Conservation (phyloP, 2,113 vertebrate genomes). For the Equus przewalskii region DNA sequence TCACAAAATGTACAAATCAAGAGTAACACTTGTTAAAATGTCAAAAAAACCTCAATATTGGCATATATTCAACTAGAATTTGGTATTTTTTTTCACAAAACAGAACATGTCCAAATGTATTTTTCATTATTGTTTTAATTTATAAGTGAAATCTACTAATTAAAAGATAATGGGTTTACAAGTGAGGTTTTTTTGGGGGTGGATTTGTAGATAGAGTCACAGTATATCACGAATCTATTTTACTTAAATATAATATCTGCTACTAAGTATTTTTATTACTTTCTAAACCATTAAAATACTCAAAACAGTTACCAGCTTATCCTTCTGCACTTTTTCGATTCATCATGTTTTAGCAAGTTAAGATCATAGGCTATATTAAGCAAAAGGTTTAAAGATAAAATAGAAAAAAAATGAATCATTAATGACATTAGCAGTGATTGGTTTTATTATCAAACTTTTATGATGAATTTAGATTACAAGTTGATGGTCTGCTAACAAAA, state of each 20-base stretch:
- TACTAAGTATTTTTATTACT: neutral
- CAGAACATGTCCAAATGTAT: neutral
- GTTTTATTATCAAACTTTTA: conserved; percentile 68
- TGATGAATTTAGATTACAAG: conserved; percentile 56
- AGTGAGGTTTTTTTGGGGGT: neutral
- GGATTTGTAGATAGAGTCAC: neutral
- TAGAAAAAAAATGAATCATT: conserved; percentile 60
- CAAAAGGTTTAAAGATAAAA: conserved; percentile 43
- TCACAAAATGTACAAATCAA: neutral
- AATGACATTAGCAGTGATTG: conserved; percentile 51
- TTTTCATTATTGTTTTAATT: conserved; percentile 54
- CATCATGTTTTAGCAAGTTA: conserved; percentile 62
- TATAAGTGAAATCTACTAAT: neutral
- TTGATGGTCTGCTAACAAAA: conserved; percentile 65
- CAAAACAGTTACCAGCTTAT: conserved; percentile 53
- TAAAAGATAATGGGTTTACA: neutral
- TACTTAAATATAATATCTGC: neutral
- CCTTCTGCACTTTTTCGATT: conserved; percentile 71
- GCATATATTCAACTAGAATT: neutral
- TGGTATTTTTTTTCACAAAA: conserved; percentile 8
- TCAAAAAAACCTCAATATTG: neutral
- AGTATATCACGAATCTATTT: neutral
- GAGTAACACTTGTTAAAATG: neutral
- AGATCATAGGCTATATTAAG: conserved; percentile 66
- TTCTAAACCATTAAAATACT: neutral